phyloP scores from a whole-genome alignment of 2,888 invertebrate genomes.

The Hedychridium roseum region DNA sequence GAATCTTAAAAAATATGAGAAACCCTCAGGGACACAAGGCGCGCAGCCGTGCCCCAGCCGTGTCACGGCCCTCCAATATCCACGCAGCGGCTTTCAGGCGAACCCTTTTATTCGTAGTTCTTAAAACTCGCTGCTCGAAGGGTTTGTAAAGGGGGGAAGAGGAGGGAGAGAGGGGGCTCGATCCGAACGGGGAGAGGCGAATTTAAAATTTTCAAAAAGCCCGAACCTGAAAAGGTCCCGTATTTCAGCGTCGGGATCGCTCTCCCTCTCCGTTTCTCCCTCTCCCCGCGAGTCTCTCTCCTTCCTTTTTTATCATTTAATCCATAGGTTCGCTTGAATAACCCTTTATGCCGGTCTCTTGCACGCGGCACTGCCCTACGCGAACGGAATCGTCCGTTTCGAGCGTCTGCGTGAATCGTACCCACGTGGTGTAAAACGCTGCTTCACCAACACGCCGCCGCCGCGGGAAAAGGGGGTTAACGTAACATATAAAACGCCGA shows the following conservation, averaged over 20 bases:
- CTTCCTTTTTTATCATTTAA: slow-evolving; percentile 62
- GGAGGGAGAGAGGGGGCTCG: slow-evolving; percentile 35
- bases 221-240: slow-evolving; percentile 60
- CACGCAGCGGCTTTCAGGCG: slow-evolving; percentile 46
- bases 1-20: slow-evolving; percentile 64
- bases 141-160: slow-evolving; percentile 9
- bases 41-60: slow-evolving; percentile 17
- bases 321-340: slow-evolving; percentile 59
- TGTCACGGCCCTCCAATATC: slow-evolving; percentile 13
- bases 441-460: slow-evolving; percentile 1
- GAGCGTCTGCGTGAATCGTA: too few relatives aligned
- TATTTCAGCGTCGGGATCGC: slow-evolving; percentile 44
- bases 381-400: not conserved
- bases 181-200: slow-evolving; percentile 36
- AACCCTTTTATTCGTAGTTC: slow-evolving; percentile 60
- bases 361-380: not conserved
- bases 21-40: slow-evolving; percentile 46
- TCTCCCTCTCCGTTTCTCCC: slow-evolving; percentile 21
- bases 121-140: slow-evolving; percentile 48
- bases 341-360: slow-evolving; percentile 52
- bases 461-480: slow-evolving; percentile 13
- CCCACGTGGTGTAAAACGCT: not conserved
- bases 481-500: slow-evolving; percentile 32
- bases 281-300: slow-evolving; percentile 31
- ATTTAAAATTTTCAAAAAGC: slow-evolving; percentile 62